Percentiles rank a stretch among this genome's conserved stretches.
Conservation (phyloP, 2,888 invertebrate genomes). For the Mythimna ferrago region DNA sequence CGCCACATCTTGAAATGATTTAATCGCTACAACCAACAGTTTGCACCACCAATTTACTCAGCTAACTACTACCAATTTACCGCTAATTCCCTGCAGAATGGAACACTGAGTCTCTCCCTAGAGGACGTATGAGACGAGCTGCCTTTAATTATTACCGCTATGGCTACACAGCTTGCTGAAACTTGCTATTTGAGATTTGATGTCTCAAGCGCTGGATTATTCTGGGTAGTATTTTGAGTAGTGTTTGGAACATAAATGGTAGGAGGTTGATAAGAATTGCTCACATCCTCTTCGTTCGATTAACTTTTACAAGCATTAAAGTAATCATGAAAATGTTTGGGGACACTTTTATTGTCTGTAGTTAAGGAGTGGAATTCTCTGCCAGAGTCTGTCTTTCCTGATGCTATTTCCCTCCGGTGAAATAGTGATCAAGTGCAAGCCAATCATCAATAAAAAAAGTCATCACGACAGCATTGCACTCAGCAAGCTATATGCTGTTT, state of each 20-base stretch:
- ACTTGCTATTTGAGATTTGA: constrained; percentile 17
- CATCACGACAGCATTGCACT: no score
- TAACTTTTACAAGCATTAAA: no score
- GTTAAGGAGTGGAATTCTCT: no score
- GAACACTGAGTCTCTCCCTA: constrained; percentile 54
- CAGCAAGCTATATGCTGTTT: no score
- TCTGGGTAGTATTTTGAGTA: background rate
- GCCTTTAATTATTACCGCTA: constrained; percentile 58
- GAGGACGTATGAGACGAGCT: constrained; percentile 51
- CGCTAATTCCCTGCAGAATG: constrained; percentile 74
- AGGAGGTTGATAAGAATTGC: background rate
- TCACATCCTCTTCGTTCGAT: background rate
- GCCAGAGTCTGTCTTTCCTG: no score
- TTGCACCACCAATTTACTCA: constrained; percentile 44
- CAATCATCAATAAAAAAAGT: no score
- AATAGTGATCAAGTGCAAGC: no score
- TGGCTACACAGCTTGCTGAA: constrained; percentile 17
- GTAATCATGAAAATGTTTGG: no score
- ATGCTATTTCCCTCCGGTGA: no score
- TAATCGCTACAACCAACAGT: background rate
- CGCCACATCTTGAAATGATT: background rate
- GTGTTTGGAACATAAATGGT: background rate
- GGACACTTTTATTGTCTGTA: no score
- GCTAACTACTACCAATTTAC: constrained; percentile 71
- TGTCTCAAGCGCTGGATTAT: background rate